These are phyloP conservation scores for Sipha flava DNA, from an alignment of 1,140 invertebrate genomes.

Conservation along the genomic window DNA sequence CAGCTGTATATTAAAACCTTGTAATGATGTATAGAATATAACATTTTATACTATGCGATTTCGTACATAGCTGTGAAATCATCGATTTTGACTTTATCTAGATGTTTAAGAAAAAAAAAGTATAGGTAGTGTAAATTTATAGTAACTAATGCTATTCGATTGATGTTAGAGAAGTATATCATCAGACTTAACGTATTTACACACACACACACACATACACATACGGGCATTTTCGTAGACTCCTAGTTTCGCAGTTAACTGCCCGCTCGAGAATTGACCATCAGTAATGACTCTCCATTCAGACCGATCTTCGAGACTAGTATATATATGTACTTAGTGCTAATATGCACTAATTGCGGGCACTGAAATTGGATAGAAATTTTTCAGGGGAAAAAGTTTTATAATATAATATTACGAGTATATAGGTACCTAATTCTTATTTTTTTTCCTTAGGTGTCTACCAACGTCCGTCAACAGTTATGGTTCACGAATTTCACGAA, in stretches of 20 bases:
- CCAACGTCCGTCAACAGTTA: background rate
- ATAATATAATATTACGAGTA: background rate
- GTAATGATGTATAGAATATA: no score
- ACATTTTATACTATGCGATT: background rate
- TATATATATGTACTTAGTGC: background rate
- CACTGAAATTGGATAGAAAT: background rate
- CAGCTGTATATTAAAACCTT: no score
- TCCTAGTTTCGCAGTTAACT: background rate
- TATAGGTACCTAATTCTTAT: background rate
- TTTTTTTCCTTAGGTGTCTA: slow-evolving; percentile 12
- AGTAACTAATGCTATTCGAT: background rate
- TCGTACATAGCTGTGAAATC: background rate
- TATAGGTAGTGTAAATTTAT: background rate
- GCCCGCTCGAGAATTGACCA: background rate
- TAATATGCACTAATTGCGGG: background rate
- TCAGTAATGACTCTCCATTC: slow-evolving; percentile 26
- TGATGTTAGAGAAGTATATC: background rate
- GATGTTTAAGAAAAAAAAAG: background rate
- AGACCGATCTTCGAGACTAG: background rate
- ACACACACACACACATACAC: background rate
- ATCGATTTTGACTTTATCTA: background rate
- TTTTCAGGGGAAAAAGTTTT: background rate
- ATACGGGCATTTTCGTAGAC: background rate
- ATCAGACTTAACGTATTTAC: background rate
- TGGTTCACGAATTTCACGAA: background rate